Evolutionary conservation across 2,888 invertebrate species (phyloP), one percentile per base, ranked within the genome.

Genomic region (Horisme vitalbata): DNA sequence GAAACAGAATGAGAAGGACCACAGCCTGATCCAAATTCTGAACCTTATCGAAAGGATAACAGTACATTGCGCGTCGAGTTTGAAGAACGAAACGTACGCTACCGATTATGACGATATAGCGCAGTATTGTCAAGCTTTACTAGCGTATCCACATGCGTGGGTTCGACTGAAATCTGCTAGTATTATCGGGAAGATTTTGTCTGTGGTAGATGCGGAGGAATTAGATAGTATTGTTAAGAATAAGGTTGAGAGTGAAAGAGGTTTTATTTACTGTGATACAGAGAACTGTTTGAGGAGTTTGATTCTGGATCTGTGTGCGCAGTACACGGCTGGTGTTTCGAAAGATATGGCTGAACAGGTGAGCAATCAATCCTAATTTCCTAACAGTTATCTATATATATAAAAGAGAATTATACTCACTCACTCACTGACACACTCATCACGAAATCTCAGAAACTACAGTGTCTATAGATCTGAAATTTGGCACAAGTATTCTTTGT

Each of bases 131-230:
- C 95, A 96, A 76, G 90, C 88, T 10, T 90, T 96, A 28, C 74
- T 98, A 9, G 93, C 91, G 0, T 94, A 98, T 75, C 95, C 96
- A 8, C 97, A 98, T 71, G 91, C 93, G 20, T 97, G 97, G 97
- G 96, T 98, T 0, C 92, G 97, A 41, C 83, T 96, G 31, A 92
- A 92, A 45, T 92, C 96, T 0, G 92, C 94, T 0, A 95, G 96
- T 73, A 91, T 97, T 52, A 79, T 97, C 28, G 94, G 95, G 0
- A 91, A 93, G 32, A 89, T 97, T 35, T 82, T 98, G 41, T 86
- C 92, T 0, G 79, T 91, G 0, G 90, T 94, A 32, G 91, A 95
- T 65, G 80, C 91, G 5, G 90, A 91, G 0, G 91, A 93, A 47
- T 82, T 96, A 31, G 91, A 92, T 12, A 62, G 67, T 31, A 62